Evolutionary conservation across 2,888 invertebrate species (phyloP).

Genomic region (Drosophila fulvimacula): DNA sequence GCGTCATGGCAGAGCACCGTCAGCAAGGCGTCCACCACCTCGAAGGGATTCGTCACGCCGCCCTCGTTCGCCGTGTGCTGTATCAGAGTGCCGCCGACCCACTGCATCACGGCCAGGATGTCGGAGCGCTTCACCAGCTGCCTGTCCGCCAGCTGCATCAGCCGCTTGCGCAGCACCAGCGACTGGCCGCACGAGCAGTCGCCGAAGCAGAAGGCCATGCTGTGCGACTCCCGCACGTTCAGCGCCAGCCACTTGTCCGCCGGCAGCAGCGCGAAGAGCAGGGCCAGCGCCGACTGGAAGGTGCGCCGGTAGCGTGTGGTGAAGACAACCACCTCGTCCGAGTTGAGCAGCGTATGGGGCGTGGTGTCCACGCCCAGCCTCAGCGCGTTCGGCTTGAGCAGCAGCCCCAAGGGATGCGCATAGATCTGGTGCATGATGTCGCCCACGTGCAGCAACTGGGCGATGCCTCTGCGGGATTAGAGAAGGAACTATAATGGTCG

Average conservation of each 20-base stretch:
- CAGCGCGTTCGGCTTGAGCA: conserved; percentile 69
- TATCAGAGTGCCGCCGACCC: conserved; percentile 88
- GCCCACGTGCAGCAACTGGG: conserved; percentile 93
- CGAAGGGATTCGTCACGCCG: conserved; percentile 87
- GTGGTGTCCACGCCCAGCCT: conserved; percentile 73
- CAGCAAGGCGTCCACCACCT: conserved; percentile 90
- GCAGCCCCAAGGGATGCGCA: conserved; percentile 84
- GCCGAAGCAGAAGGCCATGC: conserved; percentile 93
- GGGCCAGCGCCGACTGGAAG: conserved; percentile 94
- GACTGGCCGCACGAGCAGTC: conserved; percentile 91
- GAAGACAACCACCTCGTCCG: conserved; percentile 89
- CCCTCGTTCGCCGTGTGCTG: conserved; percentile 86
- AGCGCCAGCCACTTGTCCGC: conserved; percentile 88
- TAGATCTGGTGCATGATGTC: conserved; percentile 88
- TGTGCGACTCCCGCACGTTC: conserved; percentile 90
- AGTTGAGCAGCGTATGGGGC: conserved; percentile 83
- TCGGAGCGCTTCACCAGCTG: conserved; percentile 91
- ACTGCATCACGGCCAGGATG: conserved; percentile 88
- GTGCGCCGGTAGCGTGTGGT: conserved; percentile 95
- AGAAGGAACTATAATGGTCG: too few relatives aligned
- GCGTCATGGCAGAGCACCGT: conserved; percentile 93
- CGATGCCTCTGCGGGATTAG: conserved; percentile 87
- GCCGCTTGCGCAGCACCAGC: conserved; percentile 86
- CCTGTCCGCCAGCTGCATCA: conserved; percentile 86
- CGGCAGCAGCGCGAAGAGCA: conserved; percentile 90